Base-by-base conservation (phyloP, 2,888 invertebrate genomes). In the Anagyrus pseudococci region DNA sequence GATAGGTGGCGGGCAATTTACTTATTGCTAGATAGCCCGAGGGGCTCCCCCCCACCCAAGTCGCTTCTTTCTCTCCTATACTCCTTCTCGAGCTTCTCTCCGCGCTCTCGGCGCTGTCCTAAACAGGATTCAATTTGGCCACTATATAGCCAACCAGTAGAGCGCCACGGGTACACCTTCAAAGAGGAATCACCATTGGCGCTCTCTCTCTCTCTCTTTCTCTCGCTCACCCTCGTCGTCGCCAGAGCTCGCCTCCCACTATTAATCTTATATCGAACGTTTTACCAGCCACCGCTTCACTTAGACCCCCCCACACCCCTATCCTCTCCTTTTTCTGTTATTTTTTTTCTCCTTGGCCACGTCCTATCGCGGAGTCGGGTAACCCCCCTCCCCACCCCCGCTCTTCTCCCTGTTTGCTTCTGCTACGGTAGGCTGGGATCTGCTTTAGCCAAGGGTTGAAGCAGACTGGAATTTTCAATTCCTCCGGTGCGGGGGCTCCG, bases 251-350 rank as follows among this genome's bases (percentile, higher is more conserved):
- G 71, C 72, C 74, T 72, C 76, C 73, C 70, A 74, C 80, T 79
- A 80, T 81, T 80, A 81, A 81, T 81, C 80, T 80, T 80, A 78
- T 79, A 80, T 80, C 79, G 79, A 75, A 73, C 78, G 78, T 72
- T 80, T 80, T 80, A 80, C 78, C 77, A 79, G 33, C 22, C 61
- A 25, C 54, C 57, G 37, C 29, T 55, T 59, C 53, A 55, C 54
- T 47, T 19, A n/a, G 53, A 58, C 54, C 46, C 43, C 26, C 13
- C 13, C 40, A 4, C 29, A 13, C 17, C 33, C 1, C 33, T 10
- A 17, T 43, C 47, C 13, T 17, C 33, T 33, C 49, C 15, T 20
- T 22, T 19, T 26, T 22, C 29, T 22, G 22, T 15, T 41, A 15
- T 22, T 46, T 23, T 26, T 25, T 41, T 19, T 53, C 19, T 23